Evolutionary conservation across 2,888 invertebrate genomes (phyloP), one percentile per base, ranked within the genome.

Genomic region (Ametastegia equiseti): DNA sequence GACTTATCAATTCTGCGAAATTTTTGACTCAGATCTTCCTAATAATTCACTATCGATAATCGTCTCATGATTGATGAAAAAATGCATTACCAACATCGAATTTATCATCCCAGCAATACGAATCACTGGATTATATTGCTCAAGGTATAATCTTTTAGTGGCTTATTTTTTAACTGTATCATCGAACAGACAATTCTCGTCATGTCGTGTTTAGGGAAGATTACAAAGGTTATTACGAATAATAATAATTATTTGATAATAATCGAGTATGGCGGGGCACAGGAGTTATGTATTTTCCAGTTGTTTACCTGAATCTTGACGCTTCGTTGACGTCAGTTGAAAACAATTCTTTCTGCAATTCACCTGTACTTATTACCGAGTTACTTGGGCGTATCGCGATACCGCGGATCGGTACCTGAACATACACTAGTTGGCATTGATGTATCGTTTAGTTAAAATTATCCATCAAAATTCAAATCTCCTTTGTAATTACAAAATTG

Each of bases 281-380:
- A 4, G 33, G n/a, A 54, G 75, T 75, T 54, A 54, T 75, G 19
- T 15, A 71, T 30, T 71, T 71, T 27, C 15, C 47, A 54, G 11
- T 75, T 75, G 75, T 75, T 75, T 75, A 75, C 50, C 36, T 11
- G 50, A 75, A 33, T 50, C 50, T 73, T 73, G 73, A 50, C 73
- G 73, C 73, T 75, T 33, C 75, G 75, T 75, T 75, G 75, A 75
- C 75, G 75, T 75, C 75, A 54, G 75, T 75, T 75, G 45, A 75
- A 75, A 75, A 75, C 75, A 75, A 75, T 54, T 36, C 36, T 45
- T 36, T 36, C 71, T 23, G 71, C 47, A 71, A 27, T 23, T 71
- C 71, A 45, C 27, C 45, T 71, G 27, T 27, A 39, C 47, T 45
- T 47, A n/a, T 71, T 71, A n/a, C 30, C 7, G 45, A 30, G 15